Evolutionary conservation across 2,113 vertebrate species (phyloP).

Genomic region (Bubo bubo): DNA sequence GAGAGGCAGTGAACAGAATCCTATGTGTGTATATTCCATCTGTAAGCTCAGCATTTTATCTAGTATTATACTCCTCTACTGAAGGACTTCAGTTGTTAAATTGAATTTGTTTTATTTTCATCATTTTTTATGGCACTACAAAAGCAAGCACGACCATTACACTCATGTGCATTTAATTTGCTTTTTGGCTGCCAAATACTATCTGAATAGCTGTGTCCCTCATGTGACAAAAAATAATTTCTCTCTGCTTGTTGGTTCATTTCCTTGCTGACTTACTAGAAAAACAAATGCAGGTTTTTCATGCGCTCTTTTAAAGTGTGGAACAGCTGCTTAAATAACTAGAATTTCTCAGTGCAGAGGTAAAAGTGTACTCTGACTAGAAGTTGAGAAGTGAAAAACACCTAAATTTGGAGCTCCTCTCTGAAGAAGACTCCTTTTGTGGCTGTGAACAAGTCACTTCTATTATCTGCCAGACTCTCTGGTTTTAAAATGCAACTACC

Average conservation of each 20-base stretch:
- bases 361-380: neutral
- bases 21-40: neutral
- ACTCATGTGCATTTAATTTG: neutral
- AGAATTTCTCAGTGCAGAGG: neutral
- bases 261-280: neutral
- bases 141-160: slow-evolving; percentile 12
- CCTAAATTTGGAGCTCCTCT: slow-evolving; percentile 5
- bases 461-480: neutral
- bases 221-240: neutral
- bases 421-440: slow-evolving; percentile 19
- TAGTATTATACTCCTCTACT: neutral
- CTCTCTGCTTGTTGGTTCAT: neutral
- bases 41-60: slow-evolving; percentile 23
- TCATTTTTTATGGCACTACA: neutral
- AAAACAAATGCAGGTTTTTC: neutral
- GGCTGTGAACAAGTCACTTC: slow-evolving; percentile 10
- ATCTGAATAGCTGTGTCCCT: neutral
- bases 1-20: neutral
- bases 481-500: neutral
- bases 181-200: neutral
- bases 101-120: slow-evolving; percentile 40
- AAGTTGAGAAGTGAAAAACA: neutral
- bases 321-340: neutral
- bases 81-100: slow-evolving; percentile 46
- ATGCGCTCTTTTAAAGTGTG: neutral